Evolutionary conservation across 2,113 vertebrate species (phyloP).

Genomic region (Alosa alosa): DNA sequence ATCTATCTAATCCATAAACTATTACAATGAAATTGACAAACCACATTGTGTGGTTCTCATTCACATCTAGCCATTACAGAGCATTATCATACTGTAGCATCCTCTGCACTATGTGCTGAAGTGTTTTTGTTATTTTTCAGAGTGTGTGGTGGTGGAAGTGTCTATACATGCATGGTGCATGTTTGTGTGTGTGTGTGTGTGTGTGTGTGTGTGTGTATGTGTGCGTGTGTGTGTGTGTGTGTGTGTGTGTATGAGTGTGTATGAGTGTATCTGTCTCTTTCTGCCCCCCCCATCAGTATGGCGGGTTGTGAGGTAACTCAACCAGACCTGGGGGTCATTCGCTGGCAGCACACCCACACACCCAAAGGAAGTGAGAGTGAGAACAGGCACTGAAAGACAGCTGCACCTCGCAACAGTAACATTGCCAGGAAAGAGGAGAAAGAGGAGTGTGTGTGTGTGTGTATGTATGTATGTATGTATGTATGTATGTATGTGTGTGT

Average conservation of each 20-base stretch:
- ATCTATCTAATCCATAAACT: background rate
- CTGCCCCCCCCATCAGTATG: background rate
- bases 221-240: background rate
- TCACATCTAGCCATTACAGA: background rate
- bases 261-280: background rate
- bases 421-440: background rate
- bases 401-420: background rate
- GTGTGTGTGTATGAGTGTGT: background rate
- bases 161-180: too few relatives aligned
- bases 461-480: background rate
- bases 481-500: background rate
- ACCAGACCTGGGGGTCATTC: background rate
- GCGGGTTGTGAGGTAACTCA: background rate
- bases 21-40: background rate
- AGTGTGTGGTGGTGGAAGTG: too few relatives aligned
- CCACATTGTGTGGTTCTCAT: background rate
- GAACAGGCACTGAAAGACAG: background rate
- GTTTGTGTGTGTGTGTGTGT: too few relatives aligned
- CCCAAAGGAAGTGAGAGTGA: constrained; percentile 14
- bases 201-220: too few relatives aligned
- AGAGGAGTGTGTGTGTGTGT: background rate
- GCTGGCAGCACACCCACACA: background rate
- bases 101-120: background rate
- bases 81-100: background rate
- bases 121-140: too few relatives aligned